Evolutionary conservation across 2,113 vertebrate genomes (phyloP), one percentile per base, ranked within the genome.

Genomic region (Channa maculata): DNA sequence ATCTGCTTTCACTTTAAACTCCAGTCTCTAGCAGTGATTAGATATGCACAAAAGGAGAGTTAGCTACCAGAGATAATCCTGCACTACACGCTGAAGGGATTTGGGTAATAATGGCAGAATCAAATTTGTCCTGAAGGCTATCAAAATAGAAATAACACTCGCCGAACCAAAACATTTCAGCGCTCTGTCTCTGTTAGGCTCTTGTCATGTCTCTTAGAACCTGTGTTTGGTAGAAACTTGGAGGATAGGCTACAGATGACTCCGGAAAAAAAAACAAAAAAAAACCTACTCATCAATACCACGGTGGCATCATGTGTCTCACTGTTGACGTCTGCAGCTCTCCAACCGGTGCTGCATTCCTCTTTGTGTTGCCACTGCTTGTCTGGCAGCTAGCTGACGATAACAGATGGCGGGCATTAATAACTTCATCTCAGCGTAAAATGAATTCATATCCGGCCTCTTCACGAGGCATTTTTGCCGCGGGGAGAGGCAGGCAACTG

Each of bases 341-440:
- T 82, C 57, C 54, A 61, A 49, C 74, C 37, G 24, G 54, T 52
- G 68, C 74, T 44, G 68, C 65, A n/a, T 76, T 79, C 72, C 79
- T 72, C 62, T 71, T 71, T 67, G 70, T 60, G 72, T 73, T 61
- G 65, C 79, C 37, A 61, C 83, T 50, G 74, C 76, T 62, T 33
- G 50, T 83, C 82, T 88, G 89, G 90, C 86, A 88, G 89, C 82
- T 75, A 4, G 68, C 87, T 86, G 84, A 86, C 43, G 64, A 85
- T 87, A 88, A 89, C 90, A 92, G 91, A 93, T 93, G 91, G 89
- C 14, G 65, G 66, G 71, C 86, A 83, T 90, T 92, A 89, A 89
- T 92, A 91, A 93, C 85, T 79, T 86, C 67, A 83, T 92, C 82
- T 86, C 84, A 71, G 80, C 84, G 60, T 79, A 85, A 92, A 88